These are phyloP conservation scores for Calyptomena viridis DNA, from an alignment of 2,113 vertebrate genomes.

Conservation along the genomic window DNA sequence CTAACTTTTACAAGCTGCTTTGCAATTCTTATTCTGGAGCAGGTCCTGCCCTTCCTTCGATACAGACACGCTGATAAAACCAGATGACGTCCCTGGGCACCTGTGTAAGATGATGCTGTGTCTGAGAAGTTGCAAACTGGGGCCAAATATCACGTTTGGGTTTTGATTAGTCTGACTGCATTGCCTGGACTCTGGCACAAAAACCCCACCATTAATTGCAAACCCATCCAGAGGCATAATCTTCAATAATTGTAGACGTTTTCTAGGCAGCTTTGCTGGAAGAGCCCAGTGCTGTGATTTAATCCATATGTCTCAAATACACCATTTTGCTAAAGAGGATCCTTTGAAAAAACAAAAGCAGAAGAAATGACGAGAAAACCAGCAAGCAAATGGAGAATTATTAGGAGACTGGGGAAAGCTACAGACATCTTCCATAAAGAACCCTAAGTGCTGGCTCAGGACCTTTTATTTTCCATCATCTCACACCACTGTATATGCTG, in stretches of 20 bases:
- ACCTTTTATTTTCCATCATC: slow-evolving; percentile 48
- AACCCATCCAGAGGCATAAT: not conserved
- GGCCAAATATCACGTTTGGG: not conserved
- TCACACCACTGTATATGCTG: not conserved
- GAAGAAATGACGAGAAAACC: slow-evolving; percentile 21
- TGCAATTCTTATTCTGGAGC: not conserved
- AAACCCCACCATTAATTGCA: not conserved
- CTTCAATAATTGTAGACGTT: not conserved
- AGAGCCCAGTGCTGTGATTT: not conserved
- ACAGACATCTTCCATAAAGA: slow-evolving; percentile 50
- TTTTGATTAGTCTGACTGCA: not conserved
- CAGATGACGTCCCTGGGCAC: slow-evolving; percentile 38
- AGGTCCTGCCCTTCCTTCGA: not conserved
- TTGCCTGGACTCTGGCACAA: not conserved
- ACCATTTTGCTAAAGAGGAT: not conserved
- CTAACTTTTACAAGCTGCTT: not conserved
- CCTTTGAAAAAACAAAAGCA: not conserved
- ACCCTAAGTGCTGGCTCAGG: slow-evolving; percentile 6
- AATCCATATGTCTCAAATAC: slow-evolving; percentile 5
- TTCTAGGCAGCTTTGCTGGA: slow-evolving; percentile 2
- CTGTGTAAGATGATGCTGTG: not conserved
- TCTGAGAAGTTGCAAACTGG: not conserved
- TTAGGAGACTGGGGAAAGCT: slow-evolving; percentile 20
- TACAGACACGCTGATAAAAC: not conserved
- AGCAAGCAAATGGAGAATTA: slow-evolving; percentile 1